Evolutionary conservation across 2,113 vertebrate genomes (phyloP).

Genomic region (Oceanites oceanicus): DNA sequence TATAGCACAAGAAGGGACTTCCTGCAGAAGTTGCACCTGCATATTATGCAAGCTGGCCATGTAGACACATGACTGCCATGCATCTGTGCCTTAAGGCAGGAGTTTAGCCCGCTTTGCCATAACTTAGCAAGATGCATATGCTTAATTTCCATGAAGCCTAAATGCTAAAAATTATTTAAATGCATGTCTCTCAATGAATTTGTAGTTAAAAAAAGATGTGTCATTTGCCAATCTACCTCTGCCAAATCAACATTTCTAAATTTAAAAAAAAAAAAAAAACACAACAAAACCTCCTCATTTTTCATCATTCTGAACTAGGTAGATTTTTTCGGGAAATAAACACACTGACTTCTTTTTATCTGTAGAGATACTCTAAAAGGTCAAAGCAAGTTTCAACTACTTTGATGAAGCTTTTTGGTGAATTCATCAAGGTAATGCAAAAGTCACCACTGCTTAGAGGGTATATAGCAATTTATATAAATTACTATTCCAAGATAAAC

Average conservation of each 20-base stretch:
- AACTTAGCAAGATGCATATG: neutral
- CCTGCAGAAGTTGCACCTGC: neutral
- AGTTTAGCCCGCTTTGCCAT: neutral
- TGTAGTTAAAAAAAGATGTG: neutral
- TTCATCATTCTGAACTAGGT: neutral
- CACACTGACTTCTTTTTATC: neutral
- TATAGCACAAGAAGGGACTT: neutral
- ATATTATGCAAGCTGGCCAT: neutral
- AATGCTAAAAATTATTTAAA: constrained; percentile 14
- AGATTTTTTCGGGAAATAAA: neutral
- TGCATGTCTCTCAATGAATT: neutral
- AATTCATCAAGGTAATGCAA: neutral
- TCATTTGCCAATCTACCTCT: neutral
- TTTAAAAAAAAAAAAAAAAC: neutral
- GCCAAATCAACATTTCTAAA: neutral
- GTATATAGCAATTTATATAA: constrained; percentile 4
- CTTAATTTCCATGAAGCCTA: constrained; percentile 15
- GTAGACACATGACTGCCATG: neutral
- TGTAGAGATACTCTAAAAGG: neutral
- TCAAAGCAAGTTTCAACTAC: neutral
- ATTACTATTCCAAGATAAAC: neutral
- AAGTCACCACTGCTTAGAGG: neutral
- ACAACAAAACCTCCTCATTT: neutral
- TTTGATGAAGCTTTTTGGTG: constrained; percentile 12
- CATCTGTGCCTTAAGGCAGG: neutral